A percentile compares a stretch with the other conserved stretches of the same genome.
These are phyloP conservation scores for Labia minor DNA, from an alignment of 2,888 invertebrate genomes.

Conservation along the genomic window DNA sequence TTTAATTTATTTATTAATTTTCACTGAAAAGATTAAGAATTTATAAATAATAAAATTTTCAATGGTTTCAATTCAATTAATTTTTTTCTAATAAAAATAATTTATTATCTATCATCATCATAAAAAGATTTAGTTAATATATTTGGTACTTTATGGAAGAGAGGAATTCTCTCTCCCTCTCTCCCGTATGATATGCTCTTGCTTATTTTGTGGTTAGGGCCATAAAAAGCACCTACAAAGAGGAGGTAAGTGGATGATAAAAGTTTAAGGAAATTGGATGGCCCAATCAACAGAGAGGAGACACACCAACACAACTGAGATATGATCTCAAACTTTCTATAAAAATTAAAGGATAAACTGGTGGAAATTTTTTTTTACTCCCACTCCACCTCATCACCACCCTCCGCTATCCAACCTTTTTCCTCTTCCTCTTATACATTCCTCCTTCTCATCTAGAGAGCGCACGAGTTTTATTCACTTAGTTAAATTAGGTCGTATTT, in stretches of 20 bases:
- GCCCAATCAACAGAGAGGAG: constrained; percentile 2
- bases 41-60: too few relatives aligned
- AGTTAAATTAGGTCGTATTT: constrained; percentile 1
- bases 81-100: background rate
- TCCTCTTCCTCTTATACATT: too few relatives aligned
- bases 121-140: background rate
- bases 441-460: too few relatives aligned
- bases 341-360: background rate
- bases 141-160: background rate
- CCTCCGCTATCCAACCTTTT: too few relatives aligned
- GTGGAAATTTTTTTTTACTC: background rate
- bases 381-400: too few relatives aligned
- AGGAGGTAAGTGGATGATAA: constrained; percentile 13
- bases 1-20: too few relatives aligned
- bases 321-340: constrained; percentile 5
- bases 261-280: constrained; percentile 13
- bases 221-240: constrained; percentile 13
- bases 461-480: background rate
- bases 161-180: background rate
- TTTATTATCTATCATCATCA: background rate
- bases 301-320: background rate
- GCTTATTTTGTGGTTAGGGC: constrained; percentile 1
- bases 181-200: too few relatives aligned
- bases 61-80: too few relatives aligned
- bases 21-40: too few relatives aligned